Conservation (phyloP, 2,113 vertebrate genomes). For the Callopanchax toddi region DNA sequence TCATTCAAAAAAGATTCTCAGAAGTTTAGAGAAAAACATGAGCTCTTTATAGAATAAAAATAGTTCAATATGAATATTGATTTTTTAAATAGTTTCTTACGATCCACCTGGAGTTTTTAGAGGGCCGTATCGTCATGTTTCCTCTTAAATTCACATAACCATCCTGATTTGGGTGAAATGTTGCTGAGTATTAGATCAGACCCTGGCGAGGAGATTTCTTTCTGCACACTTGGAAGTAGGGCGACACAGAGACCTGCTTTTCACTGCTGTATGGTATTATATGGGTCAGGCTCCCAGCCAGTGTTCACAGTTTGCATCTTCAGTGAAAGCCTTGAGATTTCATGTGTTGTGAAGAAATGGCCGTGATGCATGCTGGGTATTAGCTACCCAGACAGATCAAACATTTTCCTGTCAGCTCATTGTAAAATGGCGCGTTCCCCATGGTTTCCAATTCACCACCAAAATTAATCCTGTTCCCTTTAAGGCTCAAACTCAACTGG, state of each 20-base stretch:
- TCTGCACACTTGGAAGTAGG: constrained; percentile 49
- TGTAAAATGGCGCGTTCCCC: constrained; percentile 23
- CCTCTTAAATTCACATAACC: too few species aligned
- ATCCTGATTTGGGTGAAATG: neutral
- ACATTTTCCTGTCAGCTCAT: constrained; percentile 35
- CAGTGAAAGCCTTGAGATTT: constrained; percentile 35
- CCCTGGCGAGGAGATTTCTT: constrained; percentile 30
- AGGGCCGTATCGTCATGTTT: too few species aligned
- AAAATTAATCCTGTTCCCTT: neutral
- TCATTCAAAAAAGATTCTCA: too few species aligned
- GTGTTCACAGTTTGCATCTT: constrained; percentile 54
- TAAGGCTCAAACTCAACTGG: neutral
- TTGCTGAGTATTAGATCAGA: neutral
- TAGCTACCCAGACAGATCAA: constrained; percentile 57
- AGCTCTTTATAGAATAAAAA: too few species aligned
- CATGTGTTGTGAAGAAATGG: constrained; percentile 50
- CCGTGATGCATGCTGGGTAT: neutral
- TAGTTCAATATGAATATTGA: too few species aligned
- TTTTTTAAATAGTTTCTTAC: too few species aligned
- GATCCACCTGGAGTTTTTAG: too few species aligned
- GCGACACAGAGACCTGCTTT: constrained; percentile 60
- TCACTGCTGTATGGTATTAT: constrained; percentile 40
- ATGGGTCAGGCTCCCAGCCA: constrained; percentile 53
- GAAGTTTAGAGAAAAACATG: too few species aligned
- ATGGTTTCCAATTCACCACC: constrained; percentile 33